These are phyloP conservation scores for Pogona vitticeps DNA, from an alignment of 2,113 vertebrate genomes.

Conservation along the genomic window DNA sequence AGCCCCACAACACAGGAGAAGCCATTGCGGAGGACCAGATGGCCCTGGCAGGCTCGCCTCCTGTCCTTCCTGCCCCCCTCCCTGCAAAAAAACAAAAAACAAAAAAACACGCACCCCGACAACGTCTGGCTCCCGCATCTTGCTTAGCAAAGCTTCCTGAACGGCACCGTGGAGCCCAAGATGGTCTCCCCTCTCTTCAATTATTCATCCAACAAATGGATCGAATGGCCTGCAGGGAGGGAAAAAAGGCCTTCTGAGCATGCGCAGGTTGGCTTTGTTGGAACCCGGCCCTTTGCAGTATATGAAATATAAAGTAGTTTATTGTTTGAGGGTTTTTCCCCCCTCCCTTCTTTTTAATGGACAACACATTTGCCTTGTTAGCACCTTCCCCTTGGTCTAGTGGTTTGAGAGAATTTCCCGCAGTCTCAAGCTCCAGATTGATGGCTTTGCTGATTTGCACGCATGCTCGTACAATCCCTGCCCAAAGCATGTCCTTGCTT, in stretches of 20 bases:
- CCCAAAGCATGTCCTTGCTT: too few species aligned
- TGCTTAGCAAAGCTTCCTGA: conserved; percentile 20
- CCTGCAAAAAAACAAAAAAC: background rate
- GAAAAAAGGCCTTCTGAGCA: background rate
- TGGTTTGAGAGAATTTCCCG: background rate
- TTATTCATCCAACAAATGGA: conserved; percentile 62
- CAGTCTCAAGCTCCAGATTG: too few species aligned
- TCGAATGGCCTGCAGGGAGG: conserved; percentile 16
- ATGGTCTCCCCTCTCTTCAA: conserved; percentile 24
- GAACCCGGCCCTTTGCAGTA: background rate
- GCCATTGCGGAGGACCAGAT: background rate
- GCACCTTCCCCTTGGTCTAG: background rate
- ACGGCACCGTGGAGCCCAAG: background rate
- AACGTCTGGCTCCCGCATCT: conserved; percentile 30
- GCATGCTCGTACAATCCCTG: too few species aligned
- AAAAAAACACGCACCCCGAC: too few species aligned
- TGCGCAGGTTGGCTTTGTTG: background rate
- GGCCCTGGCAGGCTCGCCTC: background rate
- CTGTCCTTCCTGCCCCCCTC: background rate
- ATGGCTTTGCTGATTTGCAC: too few species aligned
- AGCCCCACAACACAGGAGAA: conserved; percentile 30
- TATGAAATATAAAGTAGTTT: conserved; percentile 23
- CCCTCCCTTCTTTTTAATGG: background rate
- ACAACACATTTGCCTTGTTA: too few species aligned
- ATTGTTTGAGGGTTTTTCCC: background rate